These are phyloP conservation scores for Patella ulyssiponensis DNA, from an alignment of 2,888 invertebrate species.

Conservation along the genomic window DNA sequence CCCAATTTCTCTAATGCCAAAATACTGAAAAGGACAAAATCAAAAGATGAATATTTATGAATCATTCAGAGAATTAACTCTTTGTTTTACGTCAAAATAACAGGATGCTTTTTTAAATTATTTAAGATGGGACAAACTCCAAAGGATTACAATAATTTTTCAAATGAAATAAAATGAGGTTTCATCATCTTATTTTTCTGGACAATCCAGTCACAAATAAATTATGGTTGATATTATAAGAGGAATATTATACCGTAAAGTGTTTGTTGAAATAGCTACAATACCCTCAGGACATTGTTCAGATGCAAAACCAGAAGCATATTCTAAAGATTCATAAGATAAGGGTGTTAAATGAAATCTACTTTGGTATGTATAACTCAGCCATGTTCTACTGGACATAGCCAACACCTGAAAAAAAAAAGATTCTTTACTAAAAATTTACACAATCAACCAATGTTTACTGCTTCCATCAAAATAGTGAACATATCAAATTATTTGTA, in stretches of 20 bases:
- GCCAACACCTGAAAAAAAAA: constrained; percentile 81
- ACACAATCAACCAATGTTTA: no score
- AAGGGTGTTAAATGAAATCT: constrained; percentile 90
- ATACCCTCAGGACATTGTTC: constrained; percentile 99
- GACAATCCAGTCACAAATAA: no score
- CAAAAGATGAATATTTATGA: not conserved
- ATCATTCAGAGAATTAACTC: not conserved
- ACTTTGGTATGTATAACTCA: constrained; percentile 98
- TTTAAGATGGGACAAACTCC: no score
- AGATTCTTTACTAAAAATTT: not conserved
- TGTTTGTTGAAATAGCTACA: constrained; percentile 98
- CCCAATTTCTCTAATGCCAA: constrained; percentile 97
- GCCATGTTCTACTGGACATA: constrained; percentile 97
- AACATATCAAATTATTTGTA: no score
- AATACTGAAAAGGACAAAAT: constrained; percentile 76
- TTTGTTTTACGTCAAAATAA: not conserved
- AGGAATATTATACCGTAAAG: constrained; percentile 77
- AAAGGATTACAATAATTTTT: no score
- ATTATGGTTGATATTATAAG: no score
- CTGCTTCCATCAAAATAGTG: not conserved
- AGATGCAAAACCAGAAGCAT: constrained; percentile 93
- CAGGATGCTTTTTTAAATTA: no score
- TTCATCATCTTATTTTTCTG: no score
- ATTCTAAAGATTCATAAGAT: constrained; percentile 96
- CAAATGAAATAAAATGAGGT: no score